Conservation (phyloP, 2,797 vertebrate species). For the Typhlichthys subterraneus region DNA sequence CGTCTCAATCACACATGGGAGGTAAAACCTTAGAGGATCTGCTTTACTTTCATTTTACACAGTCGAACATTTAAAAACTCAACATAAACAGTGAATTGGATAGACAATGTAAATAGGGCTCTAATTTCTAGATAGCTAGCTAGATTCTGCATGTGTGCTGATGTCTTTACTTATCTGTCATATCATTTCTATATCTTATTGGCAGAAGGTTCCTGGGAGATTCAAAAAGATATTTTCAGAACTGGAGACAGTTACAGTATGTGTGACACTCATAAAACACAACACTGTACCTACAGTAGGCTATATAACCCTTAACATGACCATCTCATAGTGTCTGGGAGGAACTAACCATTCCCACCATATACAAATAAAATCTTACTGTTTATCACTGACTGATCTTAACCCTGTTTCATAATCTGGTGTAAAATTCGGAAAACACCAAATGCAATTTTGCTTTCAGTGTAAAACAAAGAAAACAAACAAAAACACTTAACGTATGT, state of each 20-base stretch:
- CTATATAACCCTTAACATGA: too few relatives aligned
- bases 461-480: too few relatives aligned
- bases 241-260: conserved; percentile 94
- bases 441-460: background rate
- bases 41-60: background rate
- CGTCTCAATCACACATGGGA: conserved; percentile 95
- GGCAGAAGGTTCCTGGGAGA: conserved; percentile 96
- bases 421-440: background rate
- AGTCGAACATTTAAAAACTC: too few relatives aligned
- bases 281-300: too few relatives aligned
- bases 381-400: background rate
- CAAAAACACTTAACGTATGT: too few relatives aligned
- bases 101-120: too few relatives aligned
- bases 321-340: background rate
- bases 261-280: conserved; percentile 45
- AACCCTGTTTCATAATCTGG: background rate
- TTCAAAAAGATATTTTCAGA: conserved; percentile 97
- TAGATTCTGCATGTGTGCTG: too few relatives aligned
- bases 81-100: too few relatives aligned
- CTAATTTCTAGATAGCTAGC: too few relatives aligned
- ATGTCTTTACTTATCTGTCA: too few relatives aligned
- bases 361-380: too few relatives aligned
- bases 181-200: conserved; percentile 2
- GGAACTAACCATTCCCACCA: background rate
- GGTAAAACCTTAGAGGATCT: conserved; percentile 71